Conservation (phyloP, 1,140 invertebrate genomes). For the Drosophila parabipectinata region DNA sequence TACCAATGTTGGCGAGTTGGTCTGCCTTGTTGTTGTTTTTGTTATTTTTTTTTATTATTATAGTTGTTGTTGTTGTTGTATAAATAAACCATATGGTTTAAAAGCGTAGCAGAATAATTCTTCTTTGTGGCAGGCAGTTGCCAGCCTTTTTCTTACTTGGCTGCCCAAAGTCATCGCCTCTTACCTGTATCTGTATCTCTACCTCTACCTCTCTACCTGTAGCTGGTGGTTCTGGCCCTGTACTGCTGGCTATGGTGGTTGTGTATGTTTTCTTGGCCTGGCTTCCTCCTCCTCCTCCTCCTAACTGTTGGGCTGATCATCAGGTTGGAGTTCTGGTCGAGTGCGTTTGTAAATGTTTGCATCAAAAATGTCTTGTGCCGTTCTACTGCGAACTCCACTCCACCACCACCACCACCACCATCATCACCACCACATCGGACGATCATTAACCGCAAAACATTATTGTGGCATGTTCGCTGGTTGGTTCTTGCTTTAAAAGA, state of each 20-base stretch:
- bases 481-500: slow-evolving; percentile 19
- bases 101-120: slow-evolving; percentile 78
- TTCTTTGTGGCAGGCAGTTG: slow-evolving; percentile 27
- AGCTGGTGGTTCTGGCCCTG: slow-evolving; percentile 30
- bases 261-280: no score
- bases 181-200: slow-evolving; percentile 14
- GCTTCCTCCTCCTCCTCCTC: slow-evolving; percentile 32
- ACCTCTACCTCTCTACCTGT: slow-evolving; percentile 4
- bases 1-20: slow-evolving; percentile 61
- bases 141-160: slow-evolving; percentile 47
- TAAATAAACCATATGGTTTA: slow-evolving; percentile 82
- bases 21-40: not conserved
- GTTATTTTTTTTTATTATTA: no score
- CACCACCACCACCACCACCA: no score
- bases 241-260: not conserved
- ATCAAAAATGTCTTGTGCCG: slow-evolving; percentile 80
- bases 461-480: slow-evolving; percentile 71
- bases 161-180: slow-evolving; percentile 44
- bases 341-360: slow-evolving; percentile 80
- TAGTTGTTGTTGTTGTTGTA: slow-evolving; percentile 52
- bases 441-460: slow-evolving; percentile 82
- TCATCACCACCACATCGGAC: slow-evolving; percentile 37
- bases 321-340: slow-evolving; percentile 71
- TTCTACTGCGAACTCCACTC: slow-evolving; percentile 6
- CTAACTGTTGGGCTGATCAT: slow-evolving; percentile 33